Conservation (phyloP, 2,888 invertebrate genomes). For the Agrochola lota region DNA sequence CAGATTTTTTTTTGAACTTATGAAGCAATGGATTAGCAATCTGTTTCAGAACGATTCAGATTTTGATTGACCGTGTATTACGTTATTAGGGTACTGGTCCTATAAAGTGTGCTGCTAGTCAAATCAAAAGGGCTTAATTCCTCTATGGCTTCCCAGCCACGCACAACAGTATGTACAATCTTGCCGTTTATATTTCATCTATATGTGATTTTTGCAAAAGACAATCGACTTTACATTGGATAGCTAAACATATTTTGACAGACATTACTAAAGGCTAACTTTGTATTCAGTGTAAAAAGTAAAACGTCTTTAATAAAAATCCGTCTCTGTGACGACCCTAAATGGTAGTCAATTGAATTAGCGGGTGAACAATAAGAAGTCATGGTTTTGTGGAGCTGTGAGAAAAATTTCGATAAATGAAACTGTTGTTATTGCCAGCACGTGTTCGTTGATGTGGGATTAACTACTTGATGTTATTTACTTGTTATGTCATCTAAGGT, state of each 20-base stretch:
- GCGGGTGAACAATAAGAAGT: slow-evolving; percentile 53
- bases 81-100: too few species aligned
- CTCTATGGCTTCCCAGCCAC: neutral
- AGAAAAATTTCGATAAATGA: slow-evolving; percentile 47
- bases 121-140: neutral
- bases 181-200: neutral
- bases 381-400: slow-evolving; percentile 48
- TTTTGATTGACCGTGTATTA: too few species aligned
- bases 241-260: neutral
- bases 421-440: slow-evolving; percentile 43
- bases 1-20: too few species aligned
- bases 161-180: neutral
- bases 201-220: neutral
- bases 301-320: neutral
- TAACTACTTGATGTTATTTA: neutral
- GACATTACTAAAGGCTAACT: neutral
- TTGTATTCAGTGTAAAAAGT: neutral
- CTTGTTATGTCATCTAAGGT: neutral
- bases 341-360: slow-evolving; percentile 53
- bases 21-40: too few species aligned
- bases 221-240: neutral
- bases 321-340: slow-evolving; percentile 34
- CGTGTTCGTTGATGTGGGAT: slow-evolving; percentile 40
- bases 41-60: too few species aligned
- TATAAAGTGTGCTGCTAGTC: neutral